These are phyloP conservation scores for Trichacis sp. DNA, from an alignment of 2,888 invertebrate genomes.

Conservation along the genomic window DNA sequence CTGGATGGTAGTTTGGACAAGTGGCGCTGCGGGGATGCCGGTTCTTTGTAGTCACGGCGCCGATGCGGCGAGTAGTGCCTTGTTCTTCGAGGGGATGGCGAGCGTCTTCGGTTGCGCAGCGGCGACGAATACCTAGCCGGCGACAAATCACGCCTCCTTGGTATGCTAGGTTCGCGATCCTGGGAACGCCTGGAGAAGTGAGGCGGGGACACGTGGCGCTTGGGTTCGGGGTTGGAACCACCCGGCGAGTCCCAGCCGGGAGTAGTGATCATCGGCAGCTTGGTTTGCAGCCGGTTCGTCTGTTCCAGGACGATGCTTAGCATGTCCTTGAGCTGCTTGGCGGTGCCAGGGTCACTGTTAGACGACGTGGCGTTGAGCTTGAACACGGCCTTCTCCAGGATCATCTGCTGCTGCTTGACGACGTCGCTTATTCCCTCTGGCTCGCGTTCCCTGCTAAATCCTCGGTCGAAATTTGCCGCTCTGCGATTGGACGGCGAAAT, in stretches of 20 bases:
- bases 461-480: background rate
- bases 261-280: background rate
- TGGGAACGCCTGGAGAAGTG: background rate
- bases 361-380: background rate
- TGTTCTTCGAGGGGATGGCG: background rate
- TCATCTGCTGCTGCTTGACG: conserved; percentile 1
- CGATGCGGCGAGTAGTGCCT: background rate
- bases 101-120: background rate
- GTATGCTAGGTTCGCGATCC: background rate
- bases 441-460: background rate
- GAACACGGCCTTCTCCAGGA: background rate
- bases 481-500: background rate
- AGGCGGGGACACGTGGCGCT: background rate
- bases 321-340: conserved; percentile 2
- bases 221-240: background rate
- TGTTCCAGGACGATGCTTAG: background rate
- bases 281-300: background rate
- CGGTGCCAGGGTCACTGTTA: background rate
- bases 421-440: background rate
- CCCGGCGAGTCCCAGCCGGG: background rate
- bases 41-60: background rate
- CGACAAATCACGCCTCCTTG: background rate
- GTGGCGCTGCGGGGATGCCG: background rate
- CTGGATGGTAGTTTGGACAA: background rate
- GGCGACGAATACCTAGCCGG: background rate